Evolutionary conservation across 2,888 invertebrate genomes (phyloP), one percentile per base, ranked within the genome.

Genomic region (Tolmerus cingulatus): DNA sequence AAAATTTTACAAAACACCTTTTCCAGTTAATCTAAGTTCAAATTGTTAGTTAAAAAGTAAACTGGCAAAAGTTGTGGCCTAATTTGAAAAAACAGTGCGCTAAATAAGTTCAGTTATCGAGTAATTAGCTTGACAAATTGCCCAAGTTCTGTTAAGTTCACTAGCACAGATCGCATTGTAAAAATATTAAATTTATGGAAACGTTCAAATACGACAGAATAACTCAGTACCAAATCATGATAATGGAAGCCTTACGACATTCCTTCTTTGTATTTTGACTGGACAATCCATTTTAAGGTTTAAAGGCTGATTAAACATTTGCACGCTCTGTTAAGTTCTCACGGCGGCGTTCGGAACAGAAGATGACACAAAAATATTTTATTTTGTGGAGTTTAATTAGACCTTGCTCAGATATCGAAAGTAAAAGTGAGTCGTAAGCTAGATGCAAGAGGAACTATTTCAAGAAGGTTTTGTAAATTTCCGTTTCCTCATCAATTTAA

Each of bases 251-350:
- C n/a, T 51, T 19, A n/a, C 5, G 5, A 7, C 19, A 51, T 16
- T 51, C 19, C n/a, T 5, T 7, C n/a, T 16, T 51, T 8, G 1
- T 51, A n/a, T 51, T 7, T 51, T n/a, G 0, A 5, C n/a, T 7
- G 8, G 5, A n/a, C n/a, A 7, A n/a, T 51, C 19, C n/a, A n/a
- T 51, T 19, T 51, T 51, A 7, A 19, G 51, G n/a, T 8, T 16
- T 7, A 51, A 51, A n/a, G 19, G 19, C 51, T n/a, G 19, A 1
- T 51, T 7, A n/a, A 77, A 77, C 4, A 16, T 1, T 2, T 5
- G 77, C 77, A 77, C 14, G 77, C 19, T 37, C 77, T 77, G 77
- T 77, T 77, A 77, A 77, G 77, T 77, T 77, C 5, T 37, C n/a
- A 34, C 34, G 4, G 34, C 34, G 4, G 34, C 7, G 5, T 7